These are phyloP conservation scores for Ophonus ardosiacus DNA, from an alignment of 2,888 invertebrate species.

Conservation along the genomic window DNA sequence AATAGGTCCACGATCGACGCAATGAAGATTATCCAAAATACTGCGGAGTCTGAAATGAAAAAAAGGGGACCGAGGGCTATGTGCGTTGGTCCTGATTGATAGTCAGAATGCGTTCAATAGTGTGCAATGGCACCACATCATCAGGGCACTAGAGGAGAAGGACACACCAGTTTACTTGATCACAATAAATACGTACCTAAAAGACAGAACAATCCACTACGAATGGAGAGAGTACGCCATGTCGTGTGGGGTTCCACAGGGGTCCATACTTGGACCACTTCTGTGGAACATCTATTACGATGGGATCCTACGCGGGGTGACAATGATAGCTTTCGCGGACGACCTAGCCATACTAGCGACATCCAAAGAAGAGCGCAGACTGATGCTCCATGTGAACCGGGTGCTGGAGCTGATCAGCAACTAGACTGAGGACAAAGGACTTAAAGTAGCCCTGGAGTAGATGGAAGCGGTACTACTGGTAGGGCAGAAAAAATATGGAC, in stretches of 20 bases:
- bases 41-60: neutral
- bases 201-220: neutral
- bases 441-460: neutral
- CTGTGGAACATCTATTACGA: conserved; percentile 30
- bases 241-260: conserved; percentile 29
- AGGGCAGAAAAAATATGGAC: no score
- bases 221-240: neutral
- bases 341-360: conserved; percentile 8
- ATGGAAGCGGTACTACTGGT: conserved; percentile 10
- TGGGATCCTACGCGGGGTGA: neutral
- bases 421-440: neutral
- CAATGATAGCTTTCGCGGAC: conserved; percentile 3
- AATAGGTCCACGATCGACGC: conserved; percentile 63
- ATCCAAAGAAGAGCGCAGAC: neutral
- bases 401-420: neutral
- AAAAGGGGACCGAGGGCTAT: neutral
- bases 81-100: neutral
- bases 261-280: conserved; percentile 1
- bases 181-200: neutral
- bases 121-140: neutral
- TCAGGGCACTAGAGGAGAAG: neutral
- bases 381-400: neutral
- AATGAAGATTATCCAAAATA: neutral
- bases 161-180: neutral
- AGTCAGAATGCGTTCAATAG: conserved; percentile 4